A percentile compares a stretch with the other conserved stretches of the same genome.
Evolutionary conservation across 2,797 vertebrate genomes (phyloP).

Genomic region (Cossypha caffra): DNA sequence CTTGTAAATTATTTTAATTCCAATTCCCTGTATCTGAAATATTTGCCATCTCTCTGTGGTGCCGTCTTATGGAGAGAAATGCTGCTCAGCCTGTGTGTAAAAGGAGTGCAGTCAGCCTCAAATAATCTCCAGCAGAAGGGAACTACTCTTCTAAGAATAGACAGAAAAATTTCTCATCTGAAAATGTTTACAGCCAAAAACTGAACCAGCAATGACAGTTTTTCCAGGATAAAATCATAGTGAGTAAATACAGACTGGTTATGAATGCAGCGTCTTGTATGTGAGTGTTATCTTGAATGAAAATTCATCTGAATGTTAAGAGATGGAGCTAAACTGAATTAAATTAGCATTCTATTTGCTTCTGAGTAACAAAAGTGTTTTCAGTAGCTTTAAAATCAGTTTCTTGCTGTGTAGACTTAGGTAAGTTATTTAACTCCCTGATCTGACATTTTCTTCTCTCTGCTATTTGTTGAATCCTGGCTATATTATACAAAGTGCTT

Average conservation of each 20-base stretch:
- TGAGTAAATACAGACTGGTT: constrained; percentile 37
- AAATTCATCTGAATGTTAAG: background rate
- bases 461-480: background rate
- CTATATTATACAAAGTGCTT: background rate
- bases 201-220: constrained; percentile 26
- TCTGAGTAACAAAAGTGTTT: background rate
- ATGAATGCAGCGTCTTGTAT: constrained; percentile 11
- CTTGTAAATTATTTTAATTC: background rate
- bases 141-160: constrained; percentile 49
- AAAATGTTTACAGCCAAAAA: constrained; percentile 32
- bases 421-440: background rate
- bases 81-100: background rate
- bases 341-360: background rate
- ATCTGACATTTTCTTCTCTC: background rate
- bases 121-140: constrained; percentile 17
- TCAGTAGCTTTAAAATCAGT: background rate
- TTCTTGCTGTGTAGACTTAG: background rate
- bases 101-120: constrained; percentile 9
- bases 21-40: background rate
- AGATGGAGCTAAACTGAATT: background rate
- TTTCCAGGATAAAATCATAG: constrained; percentile 23
- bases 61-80: background rate
- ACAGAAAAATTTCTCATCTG: constrained; percentile 19
- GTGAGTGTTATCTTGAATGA: background rate
- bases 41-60: background rate